Conservation (phyloP, 2,797 vertebrate genomes). For the Cynopterus sphinx region DNA sequence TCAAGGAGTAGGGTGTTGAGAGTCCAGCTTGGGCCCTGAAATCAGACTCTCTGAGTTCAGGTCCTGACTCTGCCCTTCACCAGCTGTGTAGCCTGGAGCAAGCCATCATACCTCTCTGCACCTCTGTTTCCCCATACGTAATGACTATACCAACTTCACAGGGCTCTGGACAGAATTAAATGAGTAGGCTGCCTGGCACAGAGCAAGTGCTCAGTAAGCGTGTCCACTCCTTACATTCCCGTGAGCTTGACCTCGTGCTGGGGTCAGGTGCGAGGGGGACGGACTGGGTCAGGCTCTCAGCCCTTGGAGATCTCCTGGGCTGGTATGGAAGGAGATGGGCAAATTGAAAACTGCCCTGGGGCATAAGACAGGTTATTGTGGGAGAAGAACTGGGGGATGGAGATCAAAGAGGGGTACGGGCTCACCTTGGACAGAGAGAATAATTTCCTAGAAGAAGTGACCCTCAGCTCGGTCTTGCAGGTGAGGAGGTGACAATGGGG, state of each 20-base stretch:
- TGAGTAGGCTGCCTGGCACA: background rate
- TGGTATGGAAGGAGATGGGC: background rate
- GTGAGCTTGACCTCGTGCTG: background rate
- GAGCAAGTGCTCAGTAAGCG: rapidly evolving
- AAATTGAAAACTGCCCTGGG: background rate
- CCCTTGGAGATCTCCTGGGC: background rate
- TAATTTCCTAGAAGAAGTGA: background rate
- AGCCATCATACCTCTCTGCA: background rate
- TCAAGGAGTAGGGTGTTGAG: background rate
- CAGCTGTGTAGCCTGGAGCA: background rate
- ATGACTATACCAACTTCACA: background rate
- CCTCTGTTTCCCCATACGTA: background rate
- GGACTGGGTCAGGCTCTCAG: background rate
- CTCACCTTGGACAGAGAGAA: background rate
- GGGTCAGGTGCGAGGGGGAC: background rate
- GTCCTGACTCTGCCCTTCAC: background rate
- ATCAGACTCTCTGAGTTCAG: background rate
- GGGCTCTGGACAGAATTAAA: background rate
- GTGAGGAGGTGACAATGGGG: background rate
- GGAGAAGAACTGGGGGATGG: background rate
- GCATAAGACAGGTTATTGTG: background rate
- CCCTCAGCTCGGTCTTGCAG: background rate
- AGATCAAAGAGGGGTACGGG: background rate
- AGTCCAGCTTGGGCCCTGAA: background rate
- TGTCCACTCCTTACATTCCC: background rate